Base-by-base conservation (phyloP, 2,888 invertebrate species). In the Desoria tigrina region DNA sequence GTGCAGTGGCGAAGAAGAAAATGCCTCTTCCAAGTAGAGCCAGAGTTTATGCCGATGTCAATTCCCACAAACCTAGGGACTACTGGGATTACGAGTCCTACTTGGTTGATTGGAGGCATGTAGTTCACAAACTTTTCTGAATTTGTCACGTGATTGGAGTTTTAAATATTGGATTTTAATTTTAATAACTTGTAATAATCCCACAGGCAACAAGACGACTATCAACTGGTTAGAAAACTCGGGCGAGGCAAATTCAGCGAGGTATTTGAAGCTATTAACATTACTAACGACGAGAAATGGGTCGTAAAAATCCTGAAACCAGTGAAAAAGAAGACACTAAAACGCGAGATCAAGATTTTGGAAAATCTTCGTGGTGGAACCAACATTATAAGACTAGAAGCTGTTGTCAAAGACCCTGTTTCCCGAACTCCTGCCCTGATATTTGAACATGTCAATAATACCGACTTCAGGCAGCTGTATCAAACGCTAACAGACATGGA, bases 241-340 rank as follows among this genome's bases (percentile, higher is more conserved):
- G 99, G 99, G 69, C 88, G 99, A 79, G 99, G 99, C 79, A 99
- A 99, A 86, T 99, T 99, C 86, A 97, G 97, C 84, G 99, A 99
- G 88, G 99, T 99, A 78, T 99, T 99, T 82, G 99, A 99, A 86
- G 98, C 97, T 81, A 90, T 97, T 83, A 98, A 98, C 86, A 88
- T 97, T 81, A 92, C 92, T 82, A 94, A 90, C 84, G 95, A 93
- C 85, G 97, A 97, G 82, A 98, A 98, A 84, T 97, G 97, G 86
- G 99, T 99, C 84, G 96, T 99, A 79, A 99, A 99, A 90, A 96
- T 97, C 86, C 86, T 94, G 82, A 94, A 92, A 92, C 99, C 99
- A 79, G 99, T 99, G 65, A 99, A 99, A 86, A 99, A 99, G 92
- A 99, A 99, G 92, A 99, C 99, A 87, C 99, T 99, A 78, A 99